These are phyloP conservation scores for Leucoma salicis DNA, from an alignment of 2,888 invertebrate species.

Conservation along the genomic window DNA sequence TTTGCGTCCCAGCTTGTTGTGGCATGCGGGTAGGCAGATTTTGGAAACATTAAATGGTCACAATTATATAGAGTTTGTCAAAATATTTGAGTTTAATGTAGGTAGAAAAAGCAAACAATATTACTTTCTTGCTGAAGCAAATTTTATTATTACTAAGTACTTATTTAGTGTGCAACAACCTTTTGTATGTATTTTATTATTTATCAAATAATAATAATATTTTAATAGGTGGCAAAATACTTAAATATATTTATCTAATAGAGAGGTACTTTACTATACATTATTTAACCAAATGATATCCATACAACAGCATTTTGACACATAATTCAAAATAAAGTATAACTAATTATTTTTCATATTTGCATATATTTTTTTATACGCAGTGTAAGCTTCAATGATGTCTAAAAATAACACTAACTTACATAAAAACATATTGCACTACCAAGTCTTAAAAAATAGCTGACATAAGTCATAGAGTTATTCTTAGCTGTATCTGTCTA, in stretches of 20 bases:
- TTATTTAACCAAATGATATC: neutral
- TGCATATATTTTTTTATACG: no score
- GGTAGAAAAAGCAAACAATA: neutral
- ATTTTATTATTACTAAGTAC: no score
- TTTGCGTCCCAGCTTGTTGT: slow-evolving; percentile 8
- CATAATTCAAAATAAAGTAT: neutral
- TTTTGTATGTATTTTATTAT: no score
- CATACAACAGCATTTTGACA: no score
- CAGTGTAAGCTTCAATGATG: no score
- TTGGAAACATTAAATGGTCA: neutral
- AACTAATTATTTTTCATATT: neutral
- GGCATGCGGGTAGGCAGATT: slow-evolving; percentile 5
- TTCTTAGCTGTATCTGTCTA: slow-evolving; percentile 23
- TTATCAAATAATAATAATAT: neutral
- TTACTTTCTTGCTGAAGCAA: neutral
- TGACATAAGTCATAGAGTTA: slow-evolving; percentile 8
- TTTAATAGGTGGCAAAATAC: neutral
- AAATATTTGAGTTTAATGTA: no score
- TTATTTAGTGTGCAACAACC: no score
- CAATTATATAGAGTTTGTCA: no score
- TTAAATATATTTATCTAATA: neutral
- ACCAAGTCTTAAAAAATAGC: neutral
- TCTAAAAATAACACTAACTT: no score
- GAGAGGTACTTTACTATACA: neutral
- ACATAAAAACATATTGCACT: no score